Percentiles rank a stretch among this genome's conserved stretches.
These are phyloP conservation scores for Scaptomyza pallida DNA, from an alignment of 1,140 invertebrate species.

Conservation along the genomic window DNA sequence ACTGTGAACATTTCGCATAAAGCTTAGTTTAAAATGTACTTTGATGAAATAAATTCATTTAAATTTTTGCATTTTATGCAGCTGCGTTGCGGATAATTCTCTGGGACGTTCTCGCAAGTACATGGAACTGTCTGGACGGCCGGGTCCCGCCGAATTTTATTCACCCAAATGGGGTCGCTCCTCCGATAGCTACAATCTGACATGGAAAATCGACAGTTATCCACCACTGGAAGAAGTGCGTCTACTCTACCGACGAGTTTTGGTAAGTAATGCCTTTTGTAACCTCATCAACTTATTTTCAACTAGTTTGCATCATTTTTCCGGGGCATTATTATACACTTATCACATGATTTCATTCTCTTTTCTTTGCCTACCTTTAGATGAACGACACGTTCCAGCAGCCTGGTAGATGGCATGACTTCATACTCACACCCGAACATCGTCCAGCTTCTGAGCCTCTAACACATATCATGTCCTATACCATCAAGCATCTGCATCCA, in stretches of 20 bases:
- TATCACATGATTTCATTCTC: constrained; percentile 41
- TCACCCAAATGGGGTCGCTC: constrained; percentile 86
- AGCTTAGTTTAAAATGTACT: neutral
- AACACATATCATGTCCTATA: constrained; percentile 86
- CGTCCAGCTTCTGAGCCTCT: constrained; percentile 83
- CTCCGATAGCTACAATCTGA: constrained; percentile 86
- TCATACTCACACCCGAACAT: constrained; percentile 82
- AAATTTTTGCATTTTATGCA: neutral
- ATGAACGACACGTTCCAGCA: constrained; percentile 90
- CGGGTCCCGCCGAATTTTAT: constrained; percentile 87
- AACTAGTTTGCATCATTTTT: too few relatives aligned
- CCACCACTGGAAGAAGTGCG: constrained; percentile 87
- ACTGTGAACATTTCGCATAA: neutral
- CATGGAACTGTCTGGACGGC: constrained; percentile 88
- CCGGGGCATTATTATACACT: too few relatives aligned
- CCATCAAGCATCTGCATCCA: constrained; percentile 86
- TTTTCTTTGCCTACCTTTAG: constrained; percentile 78
- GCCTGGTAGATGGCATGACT: constrained; percentile 90
- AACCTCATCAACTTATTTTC: too few relatives aligned
- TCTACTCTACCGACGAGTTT: constrained; percentile 87
- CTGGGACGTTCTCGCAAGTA: constrained; percentile 88
- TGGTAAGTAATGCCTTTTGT: constrained; percentile 86
- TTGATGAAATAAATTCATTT: neutral
- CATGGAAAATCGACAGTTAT: constrained; percentile 88
- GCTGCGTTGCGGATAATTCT: constrained; percentile 89